Conservation (phyloP, 2,797 vertebrate genomes). For the Setipinna tenuifilis region DNA sequence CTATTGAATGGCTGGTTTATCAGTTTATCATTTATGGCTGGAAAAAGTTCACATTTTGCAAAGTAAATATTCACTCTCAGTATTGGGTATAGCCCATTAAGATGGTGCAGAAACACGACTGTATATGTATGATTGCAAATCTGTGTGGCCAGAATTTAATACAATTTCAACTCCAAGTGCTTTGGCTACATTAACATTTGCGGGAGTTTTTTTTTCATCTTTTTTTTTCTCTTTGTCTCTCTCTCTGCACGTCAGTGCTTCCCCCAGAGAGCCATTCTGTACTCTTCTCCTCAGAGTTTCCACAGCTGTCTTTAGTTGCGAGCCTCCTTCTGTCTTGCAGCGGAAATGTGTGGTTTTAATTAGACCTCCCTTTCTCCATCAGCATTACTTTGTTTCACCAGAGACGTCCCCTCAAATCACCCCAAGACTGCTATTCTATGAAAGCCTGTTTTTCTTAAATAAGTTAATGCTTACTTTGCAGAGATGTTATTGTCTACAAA, state of each 20-base stretch:
- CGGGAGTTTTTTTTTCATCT: neutral
- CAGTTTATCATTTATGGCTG: too few species aligned
- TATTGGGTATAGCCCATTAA: too few species aligned
- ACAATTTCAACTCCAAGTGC: neutral
- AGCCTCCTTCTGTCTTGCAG: neutral
- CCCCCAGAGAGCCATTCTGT: neutral
- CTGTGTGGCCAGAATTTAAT: neutral
- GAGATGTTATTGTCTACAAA: neutral
- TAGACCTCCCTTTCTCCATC: neutral
- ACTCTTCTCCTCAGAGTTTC: neutral
- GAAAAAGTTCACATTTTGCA: too few species aligned
- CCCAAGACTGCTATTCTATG: neutral
- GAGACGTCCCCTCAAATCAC: neutral
- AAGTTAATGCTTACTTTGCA: neutral
- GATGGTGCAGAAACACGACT: too few species aligned
- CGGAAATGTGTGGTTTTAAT: constrained; percentile 2
- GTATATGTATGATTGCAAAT: too few species aligned
- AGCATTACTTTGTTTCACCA: neutral
- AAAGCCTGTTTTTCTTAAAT: neutral
- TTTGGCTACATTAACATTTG: neutral
- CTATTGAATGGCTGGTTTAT: too few species aligned
- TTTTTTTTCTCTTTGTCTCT: neutral
- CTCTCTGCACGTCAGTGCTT: neutral
- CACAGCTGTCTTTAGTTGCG: neutral
- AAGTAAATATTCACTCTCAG: too few species aligned